These are phyloP conservation scores for Rhyzopertha dominica DNA, from an alignment of 1,140 invertebrate species.

Conservation along the genomic window DNA sequence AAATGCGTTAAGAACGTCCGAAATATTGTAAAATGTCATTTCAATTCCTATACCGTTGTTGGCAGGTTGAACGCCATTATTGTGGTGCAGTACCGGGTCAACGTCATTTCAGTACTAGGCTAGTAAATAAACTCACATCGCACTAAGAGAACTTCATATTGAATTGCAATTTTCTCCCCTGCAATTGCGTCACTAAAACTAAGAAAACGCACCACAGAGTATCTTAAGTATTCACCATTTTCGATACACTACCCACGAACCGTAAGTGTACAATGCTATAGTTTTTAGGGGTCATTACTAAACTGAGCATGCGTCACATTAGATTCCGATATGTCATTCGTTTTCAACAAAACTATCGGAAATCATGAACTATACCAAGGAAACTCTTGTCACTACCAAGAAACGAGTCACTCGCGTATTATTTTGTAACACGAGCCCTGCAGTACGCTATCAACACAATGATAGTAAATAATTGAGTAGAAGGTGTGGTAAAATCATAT, in stretches of 20 bases:
- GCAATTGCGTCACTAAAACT: constrained; percentile 12
- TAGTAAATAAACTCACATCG: not conserved
- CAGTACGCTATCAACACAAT: no score
- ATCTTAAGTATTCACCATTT: constrained; percentile 29
- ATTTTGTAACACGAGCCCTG: no score
- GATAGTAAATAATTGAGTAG: no score
- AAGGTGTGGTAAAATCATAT: no score
- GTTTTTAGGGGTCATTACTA: constrained; percentile 30
- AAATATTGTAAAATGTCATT: constrained; percentile 30
- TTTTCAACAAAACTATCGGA: constrained; percentile 21
- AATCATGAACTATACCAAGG: no score
- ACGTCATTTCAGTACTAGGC: constrained; percentile 35
- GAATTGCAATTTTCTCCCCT: no score
- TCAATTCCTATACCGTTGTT: constrained; percentile 28
- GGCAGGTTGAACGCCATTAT: constrained; percentile 41
- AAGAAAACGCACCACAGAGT: constrained; percentile 17
- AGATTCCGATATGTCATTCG: constrained; percentile 29
- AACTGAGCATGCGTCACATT: constrained; percentile 26
- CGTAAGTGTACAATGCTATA: constrained; percentile 31
- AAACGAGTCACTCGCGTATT: no score
- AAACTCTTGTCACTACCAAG: no score
- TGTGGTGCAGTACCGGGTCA: constrained; percentile 36
- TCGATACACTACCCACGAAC: constrained; percentile 24
- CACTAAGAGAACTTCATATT: constrained; percentile 6
- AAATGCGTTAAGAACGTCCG: no score